These are phyloP conservation scores for Poecilia latipinna DNA, from an alignment of 2,113 vertebrate species.

Conservation along the genomic window DNA sequence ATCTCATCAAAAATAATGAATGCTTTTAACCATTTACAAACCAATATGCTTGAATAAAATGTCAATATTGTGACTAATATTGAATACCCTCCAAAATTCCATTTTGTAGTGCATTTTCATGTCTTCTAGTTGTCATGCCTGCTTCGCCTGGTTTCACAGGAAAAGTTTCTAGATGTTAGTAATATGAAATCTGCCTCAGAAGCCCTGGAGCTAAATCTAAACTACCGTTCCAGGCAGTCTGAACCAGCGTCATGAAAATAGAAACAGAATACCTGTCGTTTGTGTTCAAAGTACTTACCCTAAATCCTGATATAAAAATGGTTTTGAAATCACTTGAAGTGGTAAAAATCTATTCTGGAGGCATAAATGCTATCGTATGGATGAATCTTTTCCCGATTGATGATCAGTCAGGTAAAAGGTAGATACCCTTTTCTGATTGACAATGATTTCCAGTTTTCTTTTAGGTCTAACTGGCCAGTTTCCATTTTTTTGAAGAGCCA, in stretches of 20 bases:
- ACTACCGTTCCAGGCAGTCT: neutral
- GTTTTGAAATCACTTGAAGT: too few relatives aligned
- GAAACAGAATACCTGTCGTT: neutral
- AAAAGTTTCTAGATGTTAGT: slow-evolving; percentile 18
- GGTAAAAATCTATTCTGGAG: neutral
- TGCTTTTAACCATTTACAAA: too few relatives aligned
- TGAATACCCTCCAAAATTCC: neutral
- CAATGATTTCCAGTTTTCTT: neutral
- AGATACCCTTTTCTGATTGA: neutral
- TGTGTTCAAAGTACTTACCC: neutral
- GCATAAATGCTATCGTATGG: neutral
- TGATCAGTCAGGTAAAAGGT: neutral
- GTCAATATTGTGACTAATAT: neutral
- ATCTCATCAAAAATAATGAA: neutral
- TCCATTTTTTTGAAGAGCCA: neutral
- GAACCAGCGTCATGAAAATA: neutral
- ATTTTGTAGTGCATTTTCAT: slow-evolving; percentile 38
- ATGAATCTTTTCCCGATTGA: neutral
- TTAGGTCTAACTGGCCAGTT: neutral
- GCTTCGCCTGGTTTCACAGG: neutral
- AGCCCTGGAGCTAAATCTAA: slow-evolving; percentile 29
- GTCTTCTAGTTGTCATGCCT: slow-evolving; percentile 10
- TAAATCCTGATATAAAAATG: neutral
- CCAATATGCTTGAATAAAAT: neutral
- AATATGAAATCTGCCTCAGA: slow-evolving; percentile 42